These are phyloP conservation scores for Ctenomys sociabilis DNA, from an alignment of 2,113 vertebrate genomes.

Conservation along the genomic window DNA sequence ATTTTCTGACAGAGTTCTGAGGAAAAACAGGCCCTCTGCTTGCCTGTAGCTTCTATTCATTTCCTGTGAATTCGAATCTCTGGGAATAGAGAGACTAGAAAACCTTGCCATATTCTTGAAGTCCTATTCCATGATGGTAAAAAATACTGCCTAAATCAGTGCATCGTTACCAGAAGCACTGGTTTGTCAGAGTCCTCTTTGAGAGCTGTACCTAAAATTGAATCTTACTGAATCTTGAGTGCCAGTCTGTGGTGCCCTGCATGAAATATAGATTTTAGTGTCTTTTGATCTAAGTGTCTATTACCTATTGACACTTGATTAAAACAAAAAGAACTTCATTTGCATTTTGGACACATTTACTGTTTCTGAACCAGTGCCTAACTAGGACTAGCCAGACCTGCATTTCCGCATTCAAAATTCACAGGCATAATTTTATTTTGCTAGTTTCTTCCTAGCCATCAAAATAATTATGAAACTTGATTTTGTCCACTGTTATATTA, in stretches of 20 bases:
- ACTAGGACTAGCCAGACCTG: background rate
- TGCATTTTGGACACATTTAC: background rate
- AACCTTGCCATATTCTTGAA: background rate
- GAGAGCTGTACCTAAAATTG: background rate
- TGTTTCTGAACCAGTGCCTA: background rate
- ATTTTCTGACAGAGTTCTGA: background rate
- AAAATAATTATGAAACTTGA: slow-evolving; percentile 16
- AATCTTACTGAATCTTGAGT: background rate
- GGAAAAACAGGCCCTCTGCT: background rate
- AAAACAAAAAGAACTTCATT: background rate
- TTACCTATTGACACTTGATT: background rate
- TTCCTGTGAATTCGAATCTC: background rate
- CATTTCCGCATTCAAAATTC: background rate
- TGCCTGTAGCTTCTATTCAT: background rate
- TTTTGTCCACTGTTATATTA: background rate
- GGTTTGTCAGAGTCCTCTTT: background rate
- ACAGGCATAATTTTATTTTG: background rate
- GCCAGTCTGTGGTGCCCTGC: background rate
- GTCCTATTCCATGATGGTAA: background rate
- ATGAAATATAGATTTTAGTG: background rate
- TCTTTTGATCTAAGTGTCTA: background rate
- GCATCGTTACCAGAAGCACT: background rate
- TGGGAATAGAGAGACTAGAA: background rate
- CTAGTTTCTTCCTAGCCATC: background rate
- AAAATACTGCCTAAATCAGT: background rate